These are phyloP conservation scores for Pristionchus maxplancki DNA, from an alignment of 2,888 invertebrate species.

Conservation along the genomic window DNA sequence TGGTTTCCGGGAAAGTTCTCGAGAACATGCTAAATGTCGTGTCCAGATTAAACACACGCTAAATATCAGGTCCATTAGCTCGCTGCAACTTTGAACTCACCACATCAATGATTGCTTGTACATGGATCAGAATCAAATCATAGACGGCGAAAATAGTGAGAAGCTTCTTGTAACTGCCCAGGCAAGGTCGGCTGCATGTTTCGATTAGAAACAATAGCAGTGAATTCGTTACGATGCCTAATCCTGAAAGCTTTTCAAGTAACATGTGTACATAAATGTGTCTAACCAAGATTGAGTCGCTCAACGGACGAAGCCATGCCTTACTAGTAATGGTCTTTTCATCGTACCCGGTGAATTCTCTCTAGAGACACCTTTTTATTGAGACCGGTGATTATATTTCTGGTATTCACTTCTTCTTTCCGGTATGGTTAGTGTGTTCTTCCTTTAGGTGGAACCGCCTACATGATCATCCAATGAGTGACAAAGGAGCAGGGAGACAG, in stretches of 20 bases:
- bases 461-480: not conserved
- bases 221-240: not conserved
- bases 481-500: too few relatives aligned
- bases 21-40: not conserved
- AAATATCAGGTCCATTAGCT: not conserved
- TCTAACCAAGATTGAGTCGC: not conserved
- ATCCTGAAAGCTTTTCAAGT: not conserved
- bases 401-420: too few relatives aligned
- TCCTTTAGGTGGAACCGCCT: not conserved
- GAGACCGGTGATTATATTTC: not conserved
- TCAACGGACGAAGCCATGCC: not conserved
- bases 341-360: not conserved
- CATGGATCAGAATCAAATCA: not conserved
- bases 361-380: not conserved
- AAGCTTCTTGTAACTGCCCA: not conserved
- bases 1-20: not conserved
- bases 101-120: not conserved
- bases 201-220: not conserved
- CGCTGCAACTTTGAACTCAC: not conserved
- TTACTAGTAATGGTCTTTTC: not conserved
- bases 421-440: not conserved
- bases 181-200: not conserved
- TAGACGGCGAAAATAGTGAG: not conserved
- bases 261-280: not conserved
- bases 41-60: not conserved